A percentile compares a stretch with the other conserved stretches of the same genome.
Evolutionary conservation across 53 echinoderm and acorn worm species (phyloP).

Genomic region (Echinometra lucunter): DNA sequence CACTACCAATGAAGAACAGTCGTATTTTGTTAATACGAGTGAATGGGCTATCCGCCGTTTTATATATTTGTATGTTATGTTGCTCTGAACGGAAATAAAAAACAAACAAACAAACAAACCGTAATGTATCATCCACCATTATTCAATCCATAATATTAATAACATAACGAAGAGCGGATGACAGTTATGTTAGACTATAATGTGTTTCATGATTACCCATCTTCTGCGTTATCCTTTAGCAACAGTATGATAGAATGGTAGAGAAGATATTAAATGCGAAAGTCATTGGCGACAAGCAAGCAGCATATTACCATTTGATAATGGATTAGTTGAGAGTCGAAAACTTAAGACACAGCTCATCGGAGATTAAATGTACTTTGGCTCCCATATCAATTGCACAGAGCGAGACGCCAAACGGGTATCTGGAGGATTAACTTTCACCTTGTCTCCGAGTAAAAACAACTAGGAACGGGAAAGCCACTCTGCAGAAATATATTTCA

Average conservation of each 20-base stretch:
- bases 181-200: too few relatives aligned
- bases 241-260: neutral
- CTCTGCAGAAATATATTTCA: neutral
- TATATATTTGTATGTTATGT: too few relatives aligned
- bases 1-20: too few relatives aligned
- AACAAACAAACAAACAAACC: too few relatives aligned
- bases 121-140: too few relatives aligned
- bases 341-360: slow-evolving; percentile 30
- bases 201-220: neutral
- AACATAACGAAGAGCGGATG: too few relatives aligned
- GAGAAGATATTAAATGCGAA: too few relatives aligned
- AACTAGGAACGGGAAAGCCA: neutral
- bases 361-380: slow-evolving; percentile 49
- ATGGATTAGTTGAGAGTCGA: slow-evolving; percentile 7
- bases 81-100: too few relatives aligned
- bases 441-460: neutral
- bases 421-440: slow-evolving; percentile 13
- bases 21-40: too few relatives aligned
- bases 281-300: slow-evolving; percentile 22
- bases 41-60: too few relatives aligned
- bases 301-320: neutral
- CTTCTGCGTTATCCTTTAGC: neutral
- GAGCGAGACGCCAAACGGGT: neutral
- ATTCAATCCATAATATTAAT: too few relatives aligned
- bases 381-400: slow-evolving; percentile 39